Base-by-base conservation (phyloP, 2,888 invertebrate species). In the Pediacus dermestoides region DNA sequence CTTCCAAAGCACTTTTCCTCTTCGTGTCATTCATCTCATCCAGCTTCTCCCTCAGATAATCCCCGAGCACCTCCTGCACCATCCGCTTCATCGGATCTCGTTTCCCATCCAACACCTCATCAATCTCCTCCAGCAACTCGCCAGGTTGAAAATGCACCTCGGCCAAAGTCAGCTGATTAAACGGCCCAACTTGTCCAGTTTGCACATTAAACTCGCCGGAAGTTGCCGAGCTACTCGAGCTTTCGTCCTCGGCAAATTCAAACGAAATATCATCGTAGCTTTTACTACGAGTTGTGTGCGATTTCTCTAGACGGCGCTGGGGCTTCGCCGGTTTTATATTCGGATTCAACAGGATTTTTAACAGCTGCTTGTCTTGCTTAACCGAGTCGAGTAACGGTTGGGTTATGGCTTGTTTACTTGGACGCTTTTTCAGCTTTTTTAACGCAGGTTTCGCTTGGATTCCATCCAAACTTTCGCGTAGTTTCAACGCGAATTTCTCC, bases 381-480 rank as follows among this genome's bases (percentile, higher is more conserved):
- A 66, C 61, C 0, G 63, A 63, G 12, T 57, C 57, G 32, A 44
- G 33, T 1, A 55, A 57, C 1, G 66, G 66, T 8, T 39, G 37
- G 33, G 63, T 64, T 11, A 66, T 65, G 7, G 41, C 48, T 6
- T 55, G 15, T n/a, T 51, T 22, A 11, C 28, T 55, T 18, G 48
- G 55, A 1, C 34, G 43, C 16, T 51, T 53, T 3, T 44, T 46
- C 0, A 33, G 11, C 38, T 50, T 61, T 22, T 54, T 57, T 14
- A 64, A 33, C 1, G 60, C 55, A 4, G 50, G 46, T 42, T 62
- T 61, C 14, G 47, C 37, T 16, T 57, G 59, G 28, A 55, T 52
- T 10, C 55, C 55, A n/a, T 60, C 55, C 34, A 63, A 42, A 7
- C 60, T 55, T n/a, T 45, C 37, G 32, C 56, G 56, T 9, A 64